phyloP scores from a whole-genome alignment of 2,888 invertebrate species.

The Melinopterus prodromus region DNA sequence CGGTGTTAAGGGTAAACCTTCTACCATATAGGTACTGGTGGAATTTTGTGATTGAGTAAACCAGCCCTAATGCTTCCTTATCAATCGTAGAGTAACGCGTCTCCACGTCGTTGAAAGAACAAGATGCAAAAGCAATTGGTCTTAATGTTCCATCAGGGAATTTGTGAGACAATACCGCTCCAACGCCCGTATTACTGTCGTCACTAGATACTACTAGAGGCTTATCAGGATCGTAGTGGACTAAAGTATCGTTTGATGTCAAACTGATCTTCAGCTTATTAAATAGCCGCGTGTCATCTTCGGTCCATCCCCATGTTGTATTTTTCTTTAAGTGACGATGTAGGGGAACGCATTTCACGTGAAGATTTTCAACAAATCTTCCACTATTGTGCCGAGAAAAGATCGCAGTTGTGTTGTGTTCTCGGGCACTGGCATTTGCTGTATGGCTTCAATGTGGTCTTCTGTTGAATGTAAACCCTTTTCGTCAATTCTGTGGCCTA shows the following conservation, averaged over 20 bases:
- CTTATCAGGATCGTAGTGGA: slow-evolving; percentile 22
- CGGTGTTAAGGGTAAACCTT: neutral
- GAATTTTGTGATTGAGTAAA: slow-evolving; percentile 29
- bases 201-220: slow-evolving; percentile 20
- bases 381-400: slow-evolving; percentile 34
- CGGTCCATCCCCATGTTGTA: slow-evolving; percentile 8
- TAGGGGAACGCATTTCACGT: slow-evolving; percentile 37
- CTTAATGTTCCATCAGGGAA: neutral
- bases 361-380: slow-evolving; percentile 27
- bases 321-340: slow-evolving; percentile 37
- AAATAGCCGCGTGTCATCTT: neutral
- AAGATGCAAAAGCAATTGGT: slow-evolving; percentile 39
- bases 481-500: neutral
- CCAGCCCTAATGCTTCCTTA: slow-evolving; percentile 17
- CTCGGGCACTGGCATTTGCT: neutral
- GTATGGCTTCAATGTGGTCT: neutral
- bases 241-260: neutral
- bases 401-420: slow-evolving; percentile 6
- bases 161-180: slow-evolving; percentile 18
- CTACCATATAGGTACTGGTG: slow-evolving; percentile 23
- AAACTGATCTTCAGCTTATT: neutral
- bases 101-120: slow-evolving; percentile 20
- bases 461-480: neutral
- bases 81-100: slow-evolving; percentile 30
- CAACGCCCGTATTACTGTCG: neutral